Base-by-base conservation (phyloP, 1,140 invertebrate species). In the Aphidius ervi region DNA sequence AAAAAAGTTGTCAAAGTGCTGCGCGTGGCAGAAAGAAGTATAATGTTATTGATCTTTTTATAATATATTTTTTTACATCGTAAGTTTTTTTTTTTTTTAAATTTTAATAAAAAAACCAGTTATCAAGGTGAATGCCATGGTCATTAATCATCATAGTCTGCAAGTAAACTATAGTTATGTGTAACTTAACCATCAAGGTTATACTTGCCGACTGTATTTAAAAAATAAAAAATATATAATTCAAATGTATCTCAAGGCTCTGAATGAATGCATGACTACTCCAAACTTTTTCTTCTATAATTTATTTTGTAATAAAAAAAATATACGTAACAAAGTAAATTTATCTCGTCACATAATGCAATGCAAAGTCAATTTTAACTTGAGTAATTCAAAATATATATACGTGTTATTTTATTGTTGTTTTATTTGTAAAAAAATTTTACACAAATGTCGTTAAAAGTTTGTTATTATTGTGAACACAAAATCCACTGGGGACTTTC, bases 101-200 rank as follows among this genome's bases (percentile, higher is more conserved):
- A 31, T 31, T 31, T 31, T 31, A 31, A 31, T 31, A 31, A 31
- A 31, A 10, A 23, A 58, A 58, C 56, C 56, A 23, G 56, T 58
- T 58, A 58, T 58, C 56, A 58, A 58, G 56, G 56, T 47, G 56
- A 58, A 58, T 48, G 46, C 46, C 56, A 46, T 16, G 31, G n/a
- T 58, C 56, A 48, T 58, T 48, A 48, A 47, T 58, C 56, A 58
- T 58, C 56, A 47, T 48, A 58, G 37, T 46, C 55, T 39, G 43
- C 39, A 40, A 46, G 39, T 16, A 48, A 58, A 58, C 46, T 40
- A 39, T n/a, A 9, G 7, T 23, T 20, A n/a, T 7, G 43, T 41
- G 46, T 56, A 46, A 56, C 43, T 56, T 46, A 16, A 16, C 55
- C 55, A 31, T 31, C 23, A 56, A 56, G 55, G 55, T 56, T 46